These are phyloP conservation scores for Dicyrtoma fusca DNA, from an alignment of 2,888 invertebrate species.

Conservation along the genomic window DNA sequence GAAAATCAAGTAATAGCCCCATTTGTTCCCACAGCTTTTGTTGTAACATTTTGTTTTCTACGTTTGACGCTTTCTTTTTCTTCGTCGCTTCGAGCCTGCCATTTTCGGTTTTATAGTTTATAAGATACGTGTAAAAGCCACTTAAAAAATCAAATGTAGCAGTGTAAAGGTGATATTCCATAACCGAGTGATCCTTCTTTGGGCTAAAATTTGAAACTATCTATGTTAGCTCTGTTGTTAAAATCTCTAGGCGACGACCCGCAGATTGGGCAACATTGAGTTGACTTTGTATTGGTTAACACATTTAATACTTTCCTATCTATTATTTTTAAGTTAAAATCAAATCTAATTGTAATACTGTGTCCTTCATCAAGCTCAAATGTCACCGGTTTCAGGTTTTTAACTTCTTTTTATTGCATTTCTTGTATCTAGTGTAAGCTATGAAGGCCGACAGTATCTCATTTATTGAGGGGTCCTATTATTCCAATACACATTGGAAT, in stretches of 20 bases:
- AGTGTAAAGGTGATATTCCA: slow-evolving; percentile 22
- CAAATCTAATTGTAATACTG: not conserved
- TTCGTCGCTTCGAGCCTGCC: not conserved
- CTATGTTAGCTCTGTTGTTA: not conserved
- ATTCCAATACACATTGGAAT: not conserved
- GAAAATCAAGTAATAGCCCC: slow-evolving; percentile 12
- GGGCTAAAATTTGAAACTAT: not conserved
- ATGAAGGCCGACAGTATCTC: no score
- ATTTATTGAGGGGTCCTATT: not conserved
- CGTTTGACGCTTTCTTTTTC: not conserved
- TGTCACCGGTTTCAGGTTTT: no score
- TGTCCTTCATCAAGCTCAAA: not conserved
- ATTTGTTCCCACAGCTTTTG: not conserved
- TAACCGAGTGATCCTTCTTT: not conserved
- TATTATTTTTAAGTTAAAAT: not conserved
- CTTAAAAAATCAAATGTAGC: slow-evolving; percentile 23
- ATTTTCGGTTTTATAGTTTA: not conserved
- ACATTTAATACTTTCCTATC: slow-evolving; percentile 8
- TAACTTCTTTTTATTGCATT: not conserved
- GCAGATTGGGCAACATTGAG: slow-evolving; percentile 22
- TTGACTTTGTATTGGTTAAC: not conserved
- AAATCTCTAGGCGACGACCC: not conserved
- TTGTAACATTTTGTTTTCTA: not conserved
- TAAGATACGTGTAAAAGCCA: slow-evolving; percentile 25
- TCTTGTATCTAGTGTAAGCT: not conserved